Evolutionary conservation across 2,113 vertebrate genomes (phyloP).

Genomic region (Gymnorhina tibicen): DNA sequence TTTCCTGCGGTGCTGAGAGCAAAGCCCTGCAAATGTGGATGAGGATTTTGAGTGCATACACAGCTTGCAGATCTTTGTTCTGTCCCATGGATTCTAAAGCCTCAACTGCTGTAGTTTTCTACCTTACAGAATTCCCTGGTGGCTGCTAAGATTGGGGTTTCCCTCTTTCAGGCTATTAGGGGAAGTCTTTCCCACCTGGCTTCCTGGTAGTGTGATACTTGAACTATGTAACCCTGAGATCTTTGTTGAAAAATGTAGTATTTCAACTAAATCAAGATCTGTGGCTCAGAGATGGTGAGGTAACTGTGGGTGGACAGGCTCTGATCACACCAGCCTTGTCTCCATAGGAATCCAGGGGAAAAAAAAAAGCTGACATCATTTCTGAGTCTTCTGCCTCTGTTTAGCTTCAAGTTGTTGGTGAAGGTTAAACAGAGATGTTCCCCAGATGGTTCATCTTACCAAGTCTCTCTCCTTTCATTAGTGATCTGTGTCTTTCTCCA

Average conservation of each 20-base stretch:
- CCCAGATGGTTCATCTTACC: constrained; percentile 46
- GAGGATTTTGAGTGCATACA: background rate
- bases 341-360: background rate
- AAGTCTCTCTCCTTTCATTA: background rate
- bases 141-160: background rate
- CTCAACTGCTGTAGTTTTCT: background rate
- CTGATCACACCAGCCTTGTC: background rate
- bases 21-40: background rate
- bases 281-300: background rate
- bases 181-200: background rate
- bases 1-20: background rate
- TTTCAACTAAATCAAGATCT: background rate
- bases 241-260: background rate
- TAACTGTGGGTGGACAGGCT: background rate
- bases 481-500: background rate
- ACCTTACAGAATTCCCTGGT: background rate
- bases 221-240: background rate
- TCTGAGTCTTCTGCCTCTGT: constrained; percentile 40
- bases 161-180: background rate
- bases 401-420: constrained; percentile 42
- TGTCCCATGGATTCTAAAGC: background rate
- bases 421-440: constrained; percentile 38
- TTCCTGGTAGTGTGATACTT: background rate
- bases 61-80: background rate
- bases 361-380: constrained; percentile 19